These are phyloP conservation scores for Helicoverpa assulta DNA, from an alignment of 2,888 invertebrate genomes.

Conservation along the genomic window DNA sequence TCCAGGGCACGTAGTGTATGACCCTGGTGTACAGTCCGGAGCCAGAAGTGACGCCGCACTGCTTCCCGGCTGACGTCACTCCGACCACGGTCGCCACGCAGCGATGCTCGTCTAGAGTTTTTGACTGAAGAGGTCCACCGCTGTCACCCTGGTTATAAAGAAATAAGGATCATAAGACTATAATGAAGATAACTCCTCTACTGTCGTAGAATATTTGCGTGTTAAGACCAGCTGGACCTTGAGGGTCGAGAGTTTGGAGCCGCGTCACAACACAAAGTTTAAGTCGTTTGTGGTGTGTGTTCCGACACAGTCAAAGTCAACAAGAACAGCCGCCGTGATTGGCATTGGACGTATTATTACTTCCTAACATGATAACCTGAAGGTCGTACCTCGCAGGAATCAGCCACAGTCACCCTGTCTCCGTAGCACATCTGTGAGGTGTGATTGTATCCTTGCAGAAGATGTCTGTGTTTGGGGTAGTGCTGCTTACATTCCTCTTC, in stretches of 20 bases:
- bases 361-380: constrained; percentile 74
- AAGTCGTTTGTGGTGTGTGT: no score
- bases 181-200: no score
- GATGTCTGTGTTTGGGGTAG: not conserved
- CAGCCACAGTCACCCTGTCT: constrained; percentile 57
- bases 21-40: constrained; percentile 91
- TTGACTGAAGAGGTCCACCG: constrained; percentile 91
- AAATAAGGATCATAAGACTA: no score
- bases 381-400: constrained; percentile 60
- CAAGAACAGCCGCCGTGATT: no score
- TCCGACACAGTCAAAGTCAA: no score
- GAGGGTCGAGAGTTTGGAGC: no score
- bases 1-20: constrained; percentile 89
- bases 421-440: constrained; percentile 36
- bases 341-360: no score
- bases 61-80: constrained; percentile 83
- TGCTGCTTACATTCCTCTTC: not conserved
- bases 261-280: no score
- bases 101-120: constrained; percentile 35
- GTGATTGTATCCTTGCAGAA: constrained; percentile 1
- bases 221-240: no score
- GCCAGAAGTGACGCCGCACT: constrained; percentile 73
- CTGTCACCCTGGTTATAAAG: constrained; percentile 76
- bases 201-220: no score
- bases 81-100: constrained; percentile 88